These are phyloP conservation scores for Nycteola revayana DNA, from an alignment of 2,888 invertebrate species.

Conservation along the genomic window DNA sequence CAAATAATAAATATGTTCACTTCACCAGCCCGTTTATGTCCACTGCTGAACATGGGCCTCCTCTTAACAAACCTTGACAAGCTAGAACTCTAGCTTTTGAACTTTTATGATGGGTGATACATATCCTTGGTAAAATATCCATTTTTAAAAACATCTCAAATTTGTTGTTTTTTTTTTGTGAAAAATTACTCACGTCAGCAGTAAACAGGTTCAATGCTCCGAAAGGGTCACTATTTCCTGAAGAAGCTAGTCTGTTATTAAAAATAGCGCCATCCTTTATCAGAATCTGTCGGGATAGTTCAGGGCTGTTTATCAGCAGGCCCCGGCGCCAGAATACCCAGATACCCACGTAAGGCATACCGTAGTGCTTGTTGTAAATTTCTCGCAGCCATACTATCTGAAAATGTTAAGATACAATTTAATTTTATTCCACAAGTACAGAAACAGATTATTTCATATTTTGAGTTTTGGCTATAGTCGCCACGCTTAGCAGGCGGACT, in stretches of 20 bases:
- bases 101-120: not conserved
- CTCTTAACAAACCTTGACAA: too few relatives aligned
- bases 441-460: too few relatives aligned
- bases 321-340: constrained; percentile 62
- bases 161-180: not conserved
- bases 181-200: constrained; percentile 39
- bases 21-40: too few relatives aligned
- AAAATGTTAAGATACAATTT: too few relatives aligned
- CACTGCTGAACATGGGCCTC: too few relatives aligned
- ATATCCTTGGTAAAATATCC: not conserved
- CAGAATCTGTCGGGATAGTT: constrained; percentile 48
- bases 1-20: not conserved
- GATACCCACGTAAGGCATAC: constrained; percentile 51
- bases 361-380: constrained; percentile 38
- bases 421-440: too few relatives aligned
- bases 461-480: too few relatives aligned
- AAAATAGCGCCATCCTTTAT: constrained; percentile 54
- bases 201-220: constrained; percentile 51
- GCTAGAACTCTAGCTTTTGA: not conserved
- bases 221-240: constrained; percentile 50
- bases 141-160: not conserved
- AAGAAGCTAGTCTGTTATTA: constrained; percentile 44
- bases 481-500: too few relatives aligned
- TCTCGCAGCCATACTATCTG: constrained; percentile 49
- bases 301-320: constrained; percentile 51